Evolutionary conservation across 2,888 invertebrate genomes (phyloP), one percentile per base, ranked within the genome.

Genomic region (Sphecodes monilicornis): DNA sequence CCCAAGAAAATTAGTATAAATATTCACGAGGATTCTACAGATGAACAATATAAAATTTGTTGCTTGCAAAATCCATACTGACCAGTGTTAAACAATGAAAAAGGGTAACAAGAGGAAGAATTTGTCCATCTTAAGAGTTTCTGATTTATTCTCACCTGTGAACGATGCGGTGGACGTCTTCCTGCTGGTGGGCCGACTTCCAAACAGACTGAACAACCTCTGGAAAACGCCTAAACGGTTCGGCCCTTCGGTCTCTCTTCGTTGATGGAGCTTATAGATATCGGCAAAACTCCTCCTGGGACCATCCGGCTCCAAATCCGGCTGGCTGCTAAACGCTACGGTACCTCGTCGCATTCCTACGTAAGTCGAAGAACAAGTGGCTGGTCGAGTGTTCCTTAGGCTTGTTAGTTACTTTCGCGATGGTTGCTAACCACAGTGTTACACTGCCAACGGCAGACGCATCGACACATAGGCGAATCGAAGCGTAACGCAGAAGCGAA

Each of bases 121-220:
- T n/a, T 10, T 3, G 18, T 50, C 41, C 8, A 11, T 41, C 11
- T 11, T 41, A 2, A 41, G 41, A 8, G 41, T 11, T 41, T 41
- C 41, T 11, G 11, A 41, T 1, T 16, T 29, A 6, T 60, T 60
- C 78, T 82, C 89, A 93, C 94, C 93, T 16, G 94, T 96, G 91
- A 97, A 97, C 0, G 97, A 96, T 92, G 96, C 96, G 0, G 96
- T 96, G 0, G 97, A 97, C 0, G 97, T 97, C 93, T 97, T 97
- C 84, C 97, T 95, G 91, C 97, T 97, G 8, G 96, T 95, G 0
- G 97, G 96, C 91, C 96, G 96, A 88, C 96, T 96, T 71, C 96
- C 96, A 91, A 97, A 97, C 90, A 97, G 96, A 89, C 93, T 94
- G 91, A 94, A 91, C 66, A 95, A 87, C 72, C 94, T 92, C 77